Conservation (phyloP, 37 sponge, comb jelly and placozoan species). For the Beroe ovata region DNA sequence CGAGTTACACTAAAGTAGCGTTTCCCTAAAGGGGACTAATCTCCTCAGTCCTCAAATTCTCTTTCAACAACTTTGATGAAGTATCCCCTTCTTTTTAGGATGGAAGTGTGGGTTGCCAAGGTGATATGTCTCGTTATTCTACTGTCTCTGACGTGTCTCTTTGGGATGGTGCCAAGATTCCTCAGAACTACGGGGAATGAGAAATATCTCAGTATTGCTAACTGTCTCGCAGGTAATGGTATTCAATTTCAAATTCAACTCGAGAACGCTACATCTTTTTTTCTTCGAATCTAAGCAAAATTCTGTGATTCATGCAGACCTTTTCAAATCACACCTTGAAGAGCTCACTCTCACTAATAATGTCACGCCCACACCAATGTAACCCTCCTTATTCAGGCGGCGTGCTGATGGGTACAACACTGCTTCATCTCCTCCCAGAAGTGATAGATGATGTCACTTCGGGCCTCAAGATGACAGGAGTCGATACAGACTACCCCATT, state of each 20-base stretch:
- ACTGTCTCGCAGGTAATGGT: constrained; percentile 62
- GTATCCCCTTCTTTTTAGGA: not conserved
- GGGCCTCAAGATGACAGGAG: constrained; percentile 15
- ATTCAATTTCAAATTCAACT: too few relatives aligned
- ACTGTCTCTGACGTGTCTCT: constrained; percentile 3
- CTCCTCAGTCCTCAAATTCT: not conserved
- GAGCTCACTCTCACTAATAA: too few relatives aligned
- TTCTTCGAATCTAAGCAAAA: too few relatives aligned
- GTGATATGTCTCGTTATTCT: constrained; percentile 50
- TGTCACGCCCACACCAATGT: too few relatives aligned
- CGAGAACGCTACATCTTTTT: too few relatives aligned
- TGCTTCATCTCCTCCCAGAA: constrained; percentile 50
- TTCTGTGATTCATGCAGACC: too few relatives aligned
- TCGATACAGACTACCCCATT: constrained; percentile 46
- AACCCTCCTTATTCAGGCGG: constrained; percentile 2
- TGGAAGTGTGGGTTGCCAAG: constrained; percentile 50
- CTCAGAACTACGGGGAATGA: constrained; percentile 11
- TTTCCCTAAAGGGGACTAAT: too few relatives aligned
- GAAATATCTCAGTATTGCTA: constrained; percentile 49
- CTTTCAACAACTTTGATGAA: too few relatives aligned
- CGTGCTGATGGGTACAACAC: constrained; percentile 51
- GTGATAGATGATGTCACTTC: constrained; percentile 31
- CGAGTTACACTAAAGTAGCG: too few relatives aligned
- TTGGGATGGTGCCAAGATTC: constrained; percentile 10
- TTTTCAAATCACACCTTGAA: too few relatives aligned